Evolutionary conservation across 2,113 vertebrate genomes (phyloP).

Genomic region (Engystomops pustulosus): DNA sequence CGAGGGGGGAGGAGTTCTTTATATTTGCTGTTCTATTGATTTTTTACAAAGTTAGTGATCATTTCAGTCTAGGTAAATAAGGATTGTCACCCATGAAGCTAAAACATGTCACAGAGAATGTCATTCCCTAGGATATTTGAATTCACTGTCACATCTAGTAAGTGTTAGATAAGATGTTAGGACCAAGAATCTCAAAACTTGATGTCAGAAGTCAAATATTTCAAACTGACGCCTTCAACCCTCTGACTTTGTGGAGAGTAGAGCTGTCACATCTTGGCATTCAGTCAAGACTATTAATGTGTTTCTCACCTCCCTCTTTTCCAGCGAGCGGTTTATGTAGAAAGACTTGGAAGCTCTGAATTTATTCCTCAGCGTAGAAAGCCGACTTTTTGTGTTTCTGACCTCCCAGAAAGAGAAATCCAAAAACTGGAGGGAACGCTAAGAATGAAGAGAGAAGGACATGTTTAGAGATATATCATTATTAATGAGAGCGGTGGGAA

Average conservation of each 20-base stretch:
- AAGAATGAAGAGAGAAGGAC: not conserved
- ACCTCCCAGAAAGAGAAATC: constrained; percentile 55
- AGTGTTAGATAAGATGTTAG: too few relatives aligned
- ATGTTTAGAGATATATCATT: not conserved
- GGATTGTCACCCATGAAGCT: not conserved
- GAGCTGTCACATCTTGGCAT: not conserved
- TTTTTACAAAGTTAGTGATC: too few relatives aligned
- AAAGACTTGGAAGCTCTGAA: constrained; percentile 50
- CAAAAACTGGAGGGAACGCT: constrained; percentile 54
- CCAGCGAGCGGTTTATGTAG: constrained; percentile 49
- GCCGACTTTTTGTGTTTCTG: constrained; percentile 20
- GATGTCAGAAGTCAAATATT: not conserved
- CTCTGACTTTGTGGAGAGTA: not conserved
- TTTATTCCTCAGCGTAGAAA: constrained; percentile 47
- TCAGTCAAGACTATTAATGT: not conserved
- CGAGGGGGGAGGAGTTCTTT: too few relatives aligned
- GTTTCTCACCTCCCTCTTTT: constrained; percentile 48
- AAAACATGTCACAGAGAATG: not conserved
- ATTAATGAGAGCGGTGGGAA: not conserved
- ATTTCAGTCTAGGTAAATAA: not conserved
- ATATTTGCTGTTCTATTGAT: too few relatives aligned
- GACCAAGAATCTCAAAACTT: not conserved
- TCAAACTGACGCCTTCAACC: not conserved
- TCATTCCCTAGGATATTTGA: not conserved
- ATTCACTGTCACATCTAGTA: not conserved